Conservation (phyloP, 2,888 invertebrate species). For the Dascillus cervinus region DNA sequence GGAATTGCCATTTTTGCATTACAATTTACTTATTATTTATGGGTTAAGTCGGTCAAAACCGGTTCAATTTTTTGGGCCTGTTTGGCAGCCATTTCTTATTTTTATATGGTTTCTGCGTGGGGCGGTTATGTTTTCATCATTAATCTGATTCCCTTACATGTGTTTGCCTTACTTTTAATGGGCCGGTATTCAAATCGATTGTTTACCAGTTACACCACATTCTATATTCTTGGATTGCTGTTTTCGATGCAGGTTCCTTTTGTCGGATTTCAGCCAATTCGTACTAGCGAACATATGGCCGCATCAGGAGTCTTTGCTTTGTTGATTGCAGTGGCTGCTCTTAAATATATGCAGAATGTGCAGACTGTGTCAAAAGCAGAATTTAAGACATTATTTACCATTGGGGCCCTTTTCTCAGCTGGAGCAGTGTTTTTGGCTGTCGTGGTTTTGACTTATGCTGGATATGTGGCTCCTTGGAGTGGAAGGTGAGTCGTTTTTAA, state of each 20-base stretch:
- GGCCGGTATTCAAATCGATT: constrained; percentile 88
- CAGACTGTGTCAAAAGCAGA: constrained; percentile 84
- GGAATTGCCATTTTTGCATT: constrained; percentile 99
- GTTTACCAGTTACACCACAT: constrained; percentile 92
- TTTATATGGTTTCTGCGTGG: constrained; percentile 99
- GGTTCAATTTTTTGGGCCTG: constrained; percentile 97
- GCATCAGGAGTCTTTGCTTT: constrained; percentile 94
- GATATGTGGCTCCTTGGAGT: constrained; percentile 94
- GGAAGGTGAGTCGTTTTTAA: constrained; percentile 55
- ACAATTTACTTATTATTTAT: constrained; percentile 96
- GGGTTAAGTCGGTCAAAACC: constrained; percentile 97
- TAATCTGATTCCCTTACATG: constrained; percentile 96
- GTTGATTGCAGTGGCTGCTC: constrained; percentile 76
- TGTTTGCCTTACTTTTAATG: constrained; percentile 90
- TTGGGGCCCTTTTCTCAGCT: constrained; percentile 70
- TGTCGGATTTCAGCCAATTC: constrained; percentile 96
- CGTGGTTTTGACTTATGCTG: constrained; percentile 84
- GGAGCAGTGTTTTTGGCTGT: constrained; percentile 74
- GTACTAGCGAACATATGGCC: constrained; percentile 99
- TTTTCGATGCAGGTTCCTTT: constrained; percentile 97
- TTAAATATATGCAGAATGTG: constrained; percentile 82
- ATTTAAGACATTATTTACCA: constrained; percentile 77
- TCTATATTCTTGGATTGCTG: constrained; percentile 91
- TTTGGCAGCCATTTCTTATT: constrained; percentile 91
- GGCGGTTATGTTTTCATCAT: constrained; percentile 99